Conservation (phyloP, 2,113 vertebrate species). For the Myiozetetes cayanensis region DNA sequence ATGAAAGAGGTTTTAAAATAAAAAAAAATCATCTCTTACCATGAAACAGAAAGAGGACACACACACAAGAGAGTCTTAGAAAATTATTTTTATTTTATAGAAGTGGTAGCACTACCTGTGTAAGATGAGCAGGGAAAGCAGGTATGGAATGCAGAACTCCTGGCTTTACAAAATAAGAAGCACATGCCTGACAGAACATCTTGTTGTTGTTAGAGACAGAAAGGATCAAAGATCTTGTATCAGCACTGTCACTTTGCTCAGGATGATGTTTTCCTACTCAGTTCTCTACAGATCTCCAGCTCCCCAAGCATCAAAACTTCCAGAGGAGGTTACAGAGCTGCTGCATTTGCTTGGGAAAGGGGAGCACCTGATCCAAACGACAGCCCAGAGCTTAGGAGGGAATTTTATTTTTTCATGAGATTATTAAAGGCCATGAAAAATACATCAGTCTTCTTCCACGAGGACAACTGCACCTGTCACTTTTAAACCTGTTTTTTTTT, state of each 20-base stretch:
- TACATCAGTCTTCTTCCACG: background rate
- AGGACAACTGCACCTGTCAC: background rate
- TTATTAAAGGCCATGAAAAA: constrained; percentile 10
- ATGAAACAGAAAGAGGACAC: background rate
- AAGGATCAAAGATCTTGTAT: background rate
- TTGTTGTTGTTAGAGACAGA: background rate
- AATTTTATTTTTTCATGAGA: background rate
- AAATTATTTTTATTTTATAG: background rate
- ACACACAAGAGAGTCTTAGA: background rate
- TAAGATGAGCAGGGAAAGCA: background rate
- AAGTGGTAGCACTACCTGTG: background rate
- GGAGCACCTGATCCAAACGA: background rate
- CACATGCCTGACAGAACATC: background rate
- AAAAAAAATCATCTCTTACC: background rate
- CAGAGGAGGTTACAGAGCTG: background rate
- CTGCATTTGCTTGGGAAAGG: background rate
- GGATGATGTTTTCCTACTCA: background rate
- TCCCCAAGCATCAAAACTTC: background rate
- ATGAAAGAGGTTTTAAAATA: background rate
- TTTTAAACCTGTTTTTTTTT: background rate
- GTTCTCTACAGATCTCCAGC: background rate
- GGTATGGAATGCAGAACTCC: background rate
- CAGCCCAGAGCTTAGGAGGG: background rate
- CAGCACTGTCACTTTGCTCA: background rate
- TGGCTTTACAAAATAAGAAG: background rate